A percentile compares a stretch with the other conserved stretches of the same genome.
phyloP scores from a whole-genome alignment of 2,113 vertebrate species.

The Cinclus cinclus region DNA sequence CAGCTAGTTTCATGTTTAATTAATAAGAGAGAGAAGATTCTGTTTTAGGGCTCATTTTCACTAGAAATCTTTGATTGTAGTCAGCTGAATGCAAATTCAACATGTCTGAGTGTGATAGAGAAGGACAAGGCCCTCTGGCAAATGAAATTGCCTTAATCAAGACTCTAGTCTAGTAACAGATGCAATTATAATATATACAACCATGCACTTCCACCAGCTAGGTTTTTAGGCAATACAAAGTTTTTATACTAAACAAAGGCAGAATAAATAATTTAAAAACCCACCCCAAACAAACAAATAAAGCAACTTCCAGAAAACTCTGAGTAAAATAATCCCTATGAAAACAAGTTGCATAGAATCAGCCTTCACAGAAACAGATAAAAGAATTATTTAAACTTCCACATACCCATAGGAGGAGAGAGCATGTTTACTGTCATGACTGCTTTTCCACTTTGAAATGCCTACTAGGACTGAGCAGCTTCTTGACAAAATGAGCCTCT shows the following conservation, averaged over 20 bases:
- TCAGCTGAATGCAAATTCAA: neutral
- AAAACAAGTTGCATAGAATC: neutral
- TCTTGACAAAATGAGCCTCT: neutral
- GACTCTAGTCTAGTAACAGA: neutral
- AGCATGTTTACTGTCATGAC: neutral
- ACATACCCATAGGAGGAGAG: neutral
- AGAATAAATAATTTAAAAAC: neutral
- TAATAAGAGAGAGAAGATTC: neutral
- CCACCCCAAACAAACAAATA: neutral
- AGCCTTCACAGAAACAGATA: neutral
- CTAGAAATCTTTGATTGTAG: neutral
- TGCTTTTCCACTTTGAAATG: neutral
- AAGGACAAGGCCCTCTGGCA: neutral
- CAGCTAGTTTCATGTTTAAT: neutral
- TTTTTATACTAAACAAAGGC: neutral
- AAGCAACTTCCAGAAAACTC: neutral
- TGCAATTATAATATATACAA: neutral
- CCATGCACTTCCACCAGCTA: neutral
- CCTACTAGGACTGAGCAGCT: neutral
- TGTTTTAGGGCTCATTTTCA: neutral
- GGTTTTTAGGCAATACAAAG: neutral
- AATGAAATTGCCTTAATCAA: neutral
- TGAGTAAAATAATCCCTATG: neutral
- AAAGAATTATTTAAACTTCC: neutral
- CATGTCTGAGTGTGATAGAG: neutral